Evolutionary conservation across 2,113 vertebrate species (phyloP).

Genomic region (Dromaius novaehollandiae): DNA sequence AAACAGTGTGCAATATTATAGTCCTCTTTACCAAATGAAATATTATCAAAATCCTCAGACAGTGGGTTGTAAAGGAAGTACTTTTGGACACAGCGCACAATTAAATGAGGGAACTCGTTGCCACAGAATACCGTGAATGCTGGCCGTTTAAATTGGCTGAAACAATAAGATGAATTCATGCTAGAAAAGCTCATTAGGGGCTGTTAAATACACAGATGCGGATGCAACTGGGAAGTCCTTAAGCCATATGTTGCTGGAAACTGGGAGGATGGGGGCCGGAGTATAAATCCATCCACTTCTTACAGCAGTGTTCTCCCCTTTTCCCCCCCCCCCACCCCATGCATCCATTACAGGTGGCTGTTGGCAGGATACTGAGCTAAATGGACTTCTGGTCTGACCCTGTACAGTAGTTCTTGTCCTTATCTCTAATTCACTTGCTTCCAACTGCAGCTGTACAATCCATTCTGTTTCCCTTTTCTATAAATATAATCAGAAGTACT

Average conservation of each 20-base stretch:
- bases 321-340: not conserved
- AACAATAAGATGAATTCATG: conserved; percentile 12
- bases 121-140: conserved; percentile 32
- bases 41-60: conserved; percentile 31
- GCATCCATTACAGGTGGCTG: not conserved
- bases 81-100: conserved; percentile 14
- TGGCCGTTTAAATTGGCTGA: not conserved
- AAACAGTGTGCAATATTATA: not conserved
- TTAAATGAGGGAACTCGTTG: conserved; percentile 16
- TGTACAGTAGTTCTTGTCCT: not conserved
- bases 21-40: conserved; percentile 1
- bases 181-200: conserved; percentile 40
- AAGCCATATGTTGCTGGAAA: not conserved
- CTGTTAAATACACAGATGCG: not conserved
- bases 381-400: not conserved
- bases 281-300: not conserved
- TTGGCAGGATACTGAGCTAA: not conserved
- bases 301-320: not conserved
- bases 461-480: not conserved
- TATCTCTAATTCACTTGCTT: not conserved
- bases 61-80: conserved; percentile 33
- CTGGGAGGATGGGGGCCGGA: not conserved
- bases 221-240: conserved; percentile 30
- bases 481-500: not conserved
- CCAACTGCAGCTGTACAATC: not conserved